phyloP scores from a whole-genome alignment of 1,140 invertebrate species.

The Bicyclus anynana region DNA sequence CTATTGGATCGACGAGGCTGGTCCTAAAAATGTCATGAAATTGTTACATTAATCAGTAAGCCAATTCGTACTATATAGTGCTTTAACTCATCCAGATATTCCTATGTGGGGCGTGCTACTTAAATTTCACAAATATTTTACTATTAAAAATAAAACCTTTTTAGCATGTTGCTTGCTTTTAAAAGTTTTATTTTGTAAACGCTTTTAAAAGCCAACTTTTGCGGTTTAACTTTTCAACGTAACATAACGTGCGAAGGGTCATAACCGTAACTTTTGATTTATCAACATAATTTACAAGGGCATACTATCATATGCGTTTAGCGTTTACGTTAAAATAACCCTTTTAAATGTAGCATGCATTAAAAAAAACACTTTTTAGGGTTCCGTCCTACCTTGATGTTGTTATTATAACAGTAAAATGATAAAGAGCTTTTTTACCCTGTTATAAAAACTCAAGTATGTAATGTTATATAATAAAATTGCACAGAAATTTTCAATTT shows the following conservation, averaged over 20 bases:
- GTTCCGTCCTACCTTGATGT: background rate
- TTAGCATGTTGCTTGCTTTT: background rate
- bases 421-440: no score
- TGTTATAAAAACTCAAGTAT: no score
- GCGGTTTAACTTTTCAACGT: background rate
- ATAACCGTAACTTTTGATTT: conserved; percentile 1
- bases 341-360: background rate
- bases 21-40: no score
- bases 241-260: background rate
- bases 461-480: no score
- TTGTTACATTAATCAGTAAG: no score
- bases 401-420: no score
- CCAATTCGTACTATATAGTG: no score
- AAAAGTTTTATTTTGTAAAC: background rate
- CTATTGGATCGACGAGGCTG: no score
- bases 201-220: background rate
- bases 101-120: background rate
- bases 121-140: background rate
- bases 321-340: conserved; percentile 1
- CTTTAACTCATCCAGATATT: no score
- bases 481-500: no score
- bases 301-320: background rate
- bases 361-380: background rate
- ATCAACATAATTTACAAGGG: background rate
- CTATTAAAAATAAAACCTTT: background rate